These are phyloP conservation scores for Polymixis lichenea DNA, from an alignment of 2,888 invertebrate genomes.

Conservation along the genomic window DNA sequence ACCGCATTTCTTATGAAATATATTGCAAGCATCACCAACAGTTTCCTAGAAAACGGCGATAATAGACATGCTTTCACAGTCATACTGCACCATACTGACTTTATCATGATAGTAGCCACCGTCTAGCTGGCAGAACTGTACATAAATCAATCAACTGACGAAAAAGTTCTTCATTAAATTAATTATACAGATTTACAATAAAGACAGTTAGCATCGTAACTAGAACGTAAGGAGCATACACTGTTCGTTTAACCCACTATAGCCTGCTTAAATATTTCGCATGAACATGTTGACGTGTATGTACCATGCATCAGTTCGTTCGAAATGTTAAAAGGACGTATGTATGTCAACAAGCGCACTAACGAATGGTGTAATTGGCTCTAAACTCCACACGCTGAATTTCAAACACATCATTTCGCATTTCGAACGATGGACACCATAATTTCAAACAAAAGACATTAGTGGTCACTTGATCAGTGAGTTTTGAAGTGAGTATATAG, in stretches of 20 bases:
- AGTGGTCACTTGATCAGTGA: too few relatives aligned
- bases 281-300: background rate
- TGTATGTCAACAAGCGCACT: background rate
- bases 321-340: too few relatives aligned
- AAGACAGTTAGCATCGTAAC: background rate
- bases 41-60: background rate
- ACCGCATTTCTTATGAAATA: background rate
- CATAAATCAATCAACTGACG: too few relatives aligned
- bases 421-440: background rate
- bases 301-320: background rate
- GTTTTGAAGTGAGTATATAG: background rate
- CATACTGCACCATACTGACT: background rate
- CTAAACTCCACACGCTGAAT: background rate
- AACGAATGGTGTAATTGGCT: background rate
- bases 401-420: background rate
- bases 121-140: too few relatives aligned
- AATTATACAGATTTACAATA: background rate
- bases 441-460: background rate
- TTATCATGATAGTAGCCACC: background rate
- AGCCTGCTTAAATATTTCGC: background rate
- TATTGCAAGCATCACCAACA: background rate
- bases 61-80: background rate
- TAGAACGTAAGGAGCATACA: background rate
- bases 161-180: too few relatives aligned
- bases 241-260: background rate